Conservation (phyloP, 1,140 invertebrate genomes). For the Drosophila rhopaloa region DNA sequence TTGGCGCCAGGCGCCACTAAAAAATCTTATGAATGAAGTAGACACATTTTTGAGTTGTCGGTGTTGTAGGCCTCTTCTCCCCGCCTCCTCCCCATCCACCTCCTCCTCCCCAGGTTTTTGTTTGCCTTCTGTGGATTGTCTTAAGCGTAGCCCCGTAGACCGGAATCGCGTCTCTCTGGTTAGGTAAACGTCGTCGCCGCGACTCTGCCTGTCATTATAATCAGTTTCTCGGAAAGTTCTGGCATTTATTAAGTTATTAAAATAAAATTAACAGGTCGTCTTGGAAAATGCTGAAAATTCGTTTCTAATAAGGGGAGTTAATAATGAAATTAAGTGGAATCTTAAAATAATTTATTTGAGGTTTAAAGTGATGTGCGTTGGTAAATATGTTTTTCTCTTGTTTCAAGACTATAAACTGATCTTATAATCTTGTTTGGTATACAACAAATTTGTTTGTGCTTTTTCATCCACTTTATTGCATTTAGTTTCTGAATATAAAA, state of each 20-base stretch:
- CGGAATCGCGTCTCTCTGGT: slow-evolving; percentile 59
- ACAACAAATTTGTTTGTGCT: too few relatives aligned
- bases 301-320: slow-evolving; percentile 40
- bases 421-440: too few relatives aligned
- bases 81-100: not conserved
- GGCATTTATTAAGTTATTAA: slow-evolving; percentile 79
- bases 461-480: too few relatives aligned
- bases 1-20: slow-evolving; percentile 81
- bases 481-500: too few relatives aligned
- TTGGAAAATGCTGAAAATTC: slow-evolving; percentile 50
- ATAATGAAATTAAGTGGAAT: slow-evolving; percentile 3
- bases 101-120: slow-evolving; percentile 14
- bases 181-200: slow-evolving; percentile 11
- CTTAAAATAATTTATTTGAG: not conserved
- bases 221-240: slow-evolving; percentile 66
- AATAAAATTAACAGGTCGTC: slow-evolving; percentile 60
- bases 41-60: slow-evolving; percentile 72
- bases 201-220: slow-evolving; percentile 58
- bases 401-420: too few relatives aligned
- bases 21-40: slow-evolving; percentile 82
- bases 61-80: slow-evolving; percentile 20
- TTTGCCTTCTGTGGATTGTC: slow-evolving; percentile 45
- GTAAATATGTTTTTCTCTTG: too few relatives aligned
- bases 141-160: slow-evolving; percentile 32
- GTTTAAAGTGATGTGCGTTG: too few relatives aligned